Evolutionary conservation across 2,113 vertebrate species (phyloP), one percentile per base, ranked within the genome.

Genomic region (mouse (Mus musculus)): DNA sequence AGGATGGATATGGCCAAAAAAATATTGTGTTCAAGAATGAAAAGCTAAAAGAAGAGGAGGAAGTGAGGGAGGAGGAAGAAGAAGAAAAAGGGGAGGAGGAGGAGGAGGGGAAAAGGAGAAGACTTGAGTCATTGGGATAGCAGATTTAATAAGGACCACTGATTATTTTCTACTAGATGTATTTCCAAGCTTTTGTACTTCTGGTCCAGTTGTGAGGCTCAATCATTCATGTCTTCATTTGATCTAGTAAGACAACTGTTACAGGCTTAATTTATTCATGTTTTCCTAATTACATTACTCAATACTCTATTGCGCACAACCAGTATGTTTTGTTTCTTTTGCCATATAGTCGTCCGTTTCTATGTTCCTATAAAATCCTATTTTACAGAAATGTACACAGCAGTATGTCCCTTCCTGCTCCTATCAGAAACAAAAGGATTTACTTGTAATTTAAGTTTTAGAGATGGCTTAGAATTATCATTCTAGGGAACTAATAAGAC

Each of bases 361-460:
- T 16, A 69, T 69, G 30, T 75, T 72, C 46, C 30, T 10, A 33
- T 17, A 81, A 75, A 30, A 5, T 88, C n/a, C 39, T 5, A 56
- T 13, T 91, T 76, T 82, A 81, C 11, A 65, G 81, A 96, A 95
- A 95, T 65, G 80, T 30, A 39, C 33, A 67, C 11, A 46, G 7
- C 7, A 22, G 54, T 11, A 16, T 30, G 3, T 11, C n/a, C 0
- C 88, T n/a, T 33, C 19, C 61, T 84, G 9, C 17, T 16, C 22
- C 1, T 5, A 72, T 54, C 42, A 80, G n/a, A 80, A 80, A 7
- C 63, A 92, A 89, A 28, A 69, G 22, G 24, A 78, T 88, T 91
- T 90, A 77, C 24, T 91, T 93, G 86, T 67, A 46, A 77, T 86
- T 86, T 90, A 77, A 92, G 20, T 78, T 93, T 93, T 4, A 89